phyloP scores from a whole-genome alignment of 2,113 vertebrate species.

The Hymenochirus boettgeri region DNA sequence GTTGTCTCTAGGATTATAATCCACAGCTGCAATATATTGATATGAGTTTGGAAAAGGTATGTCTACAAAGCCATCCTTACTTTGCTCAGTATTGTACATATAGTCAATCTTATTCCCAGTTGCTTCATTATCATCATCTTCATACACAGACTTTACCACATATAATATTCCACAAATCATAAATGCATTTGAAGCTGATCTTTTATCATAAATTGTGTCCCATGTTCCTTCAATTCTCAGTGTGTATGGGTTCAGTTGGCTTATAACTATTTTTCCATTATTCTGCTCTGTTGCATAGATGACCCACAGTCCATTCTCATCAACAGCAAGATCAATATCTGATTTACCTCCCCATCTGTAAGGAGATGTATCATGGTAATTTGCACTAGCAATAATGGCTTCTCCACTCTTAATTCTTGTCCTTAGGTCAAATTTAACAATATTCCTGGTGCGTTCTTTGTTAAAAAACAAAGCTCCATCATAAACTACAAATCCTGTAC shows the following conservation, averaged over 20 bases:
- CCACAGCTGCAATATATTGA: conserved; percentile 97
- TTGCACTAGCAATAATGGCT: conserved; percentile 94
- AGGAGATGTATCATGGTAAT: conserved; percentile 96
- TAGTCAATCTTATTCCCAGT: conserved; percentile 98
- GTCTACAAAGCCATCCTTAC: conserved; percentile 89
- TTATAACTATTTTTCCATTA: conserved; percentile 94
- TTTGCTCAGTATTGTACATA: conserved; percentile 95
- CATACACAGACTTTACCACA: conserved; percentile 93
- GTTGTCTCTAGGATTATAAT: conserved; percentile 98
- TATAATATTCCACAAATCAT: conserved; percentile 98
- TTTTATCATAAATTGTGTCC: conserved; percentile 96
- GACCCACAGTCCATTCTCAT: conserved; percentile 97
- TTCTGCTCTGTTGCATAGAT: conserved; percentile 98
- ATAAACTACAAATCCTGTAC: conserved; percentile 94
- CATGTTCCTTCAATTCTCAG: conserved; percentile 92
- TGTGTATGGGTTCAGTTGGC: conserved; percentile 94
- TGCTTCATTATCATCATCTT: conserved; percentile 95
- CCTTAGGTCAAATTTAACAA: conserved; percentile 94
- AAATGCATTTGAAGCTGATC: conserved; percentile 96
- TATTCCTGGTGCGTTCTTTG: conserved; percentile 95
- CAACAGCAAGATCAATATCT: conserved; percentile 93
- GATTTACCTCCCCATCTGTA: conserved; percentile 98
- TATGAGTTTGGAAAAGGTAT: conserved; percentile 96
- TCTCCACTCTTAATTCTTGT: conserved; percentile 97
- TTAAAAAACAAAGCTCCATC: conserved; percentile 97